Conservation (phyloP, 2,797 vertebrate species). For the Crocidura indochinensis region DNA sequence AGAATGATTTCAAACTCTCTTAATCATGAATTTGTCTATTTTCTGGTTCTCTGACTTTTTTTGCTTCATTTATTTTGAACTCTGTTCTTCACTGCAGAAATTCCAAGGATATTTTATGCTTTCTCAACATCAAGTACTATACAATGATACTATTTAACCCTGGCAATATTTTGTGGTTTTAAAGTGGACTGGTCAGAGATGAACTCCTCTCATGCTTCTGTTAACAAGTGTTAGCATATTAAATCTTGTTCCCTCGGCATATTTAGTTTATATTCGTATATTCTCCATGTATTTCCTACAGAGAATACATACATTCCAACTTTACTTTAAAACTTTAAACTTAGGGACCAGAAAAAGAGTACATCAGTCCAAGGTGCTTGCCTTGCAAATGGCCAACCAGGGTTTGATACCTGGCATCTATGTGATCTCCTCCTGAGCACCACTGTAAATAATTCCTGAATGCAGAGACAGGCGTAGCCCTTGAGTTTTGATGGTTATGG, state of each 20-base stretch:
- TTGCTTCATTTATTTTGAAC: conserved; percentile 3
- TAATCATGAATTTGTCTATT: background rate
- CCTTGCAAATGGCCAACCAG: too few relatives aligned
- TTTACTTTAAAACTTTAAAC: background rate
- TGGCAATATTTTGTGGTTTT: conserved; percentile 30
- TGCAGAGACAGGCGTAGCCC: too few relatives aligned
- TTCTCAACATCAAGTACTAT: background rate
- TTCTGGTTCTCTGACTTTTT: background rate
- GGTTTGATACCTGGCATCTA: too few relatives aligned
- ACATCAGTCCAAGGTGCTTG: too few relatives aligned
- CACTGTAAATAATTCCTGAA: too few relatives aligned
- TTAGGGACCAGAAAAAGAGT: too few relatives aligned
- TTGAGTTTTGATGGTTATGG: too few relatives aligned
- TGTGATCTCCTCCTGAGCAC: too few relatives aligned
- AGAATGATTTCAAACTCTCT: background rate
- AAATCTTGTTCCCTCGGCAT: background rate
- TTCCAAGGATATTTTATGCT: background rate
- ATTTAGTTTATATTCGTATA: conserved; percentile 19
- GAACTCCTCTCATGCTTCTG: background rate
- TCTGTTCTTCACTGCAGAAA: conserved; percentile 35
- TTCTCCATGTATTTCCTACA: background rate
- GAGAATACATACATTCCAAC: background rate
- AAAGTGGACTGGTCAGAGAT: background rate
- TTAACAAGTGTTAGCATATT: background rate
- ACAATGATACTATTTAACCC: background rate